Percentiles rank a stretch among this genome's conserved stretches.
These are phyloP conservation scores for Tachysurus fulvidraco DNA, from an alignment of 2,113 vertebrate genomes.

Conservation along the genomic window DNA sequence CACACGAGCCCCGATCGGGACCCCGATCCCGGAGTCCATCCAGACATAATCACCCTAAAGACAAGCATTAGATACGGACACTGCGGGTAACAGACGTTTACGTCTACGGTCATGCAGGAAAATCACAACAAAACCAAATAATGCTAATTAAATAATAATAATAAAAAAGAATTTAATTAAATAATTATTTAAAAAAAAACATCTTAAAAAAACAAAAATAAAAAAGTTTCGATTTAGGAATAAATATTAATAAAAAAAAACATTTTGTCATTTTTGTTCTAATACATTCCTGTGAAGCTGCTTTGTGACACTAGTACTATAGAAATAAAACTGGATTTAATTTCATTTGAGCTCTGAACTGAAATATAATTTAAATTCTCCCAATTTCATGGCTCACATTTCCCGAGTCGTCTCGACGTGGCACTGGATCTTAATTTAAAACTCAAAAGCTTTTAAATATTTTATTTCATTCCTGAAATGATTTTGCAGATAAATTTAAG, in stretches of 20 bases:
- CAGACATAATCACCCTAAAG: constrained; percentile 90
- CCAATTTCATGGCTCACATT: background rate
- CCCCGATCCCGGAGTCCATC: constrained; percentile 73
- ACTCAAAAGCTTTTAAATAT: background rate
- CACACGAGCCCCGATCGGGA: constrained; percentile 84
- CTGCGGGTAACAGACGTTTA: background rate
- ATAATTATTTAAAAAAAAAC: too few species aligned
- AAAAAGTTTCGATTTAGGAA: too few species aligned
- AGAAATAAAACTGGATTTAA: too few species aligned
- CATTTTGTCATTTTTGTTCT: too few species aligned
- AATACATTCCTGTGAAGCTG: too few species aligned
- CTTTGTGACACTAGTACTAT: too few species aligned
- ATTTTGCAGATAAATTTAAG: background rate
- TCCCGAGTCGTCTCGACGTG: background rate
- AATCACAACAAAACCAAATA: background rate
- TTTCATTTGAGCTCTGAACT: background rate
- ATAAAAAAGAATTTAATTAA: too few species aligned
- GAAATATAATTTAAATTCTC: too few species aligned
- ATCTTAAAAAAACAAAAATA: too few species aligned
- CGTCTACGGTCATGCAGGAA: too few species aligned
- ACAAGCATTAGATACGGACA: background rate
- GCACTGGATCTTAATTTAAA: background rate
- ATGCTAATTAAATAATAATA: too few species aligned
- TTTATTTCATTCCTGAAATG: background rate
- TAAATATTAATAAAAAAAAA: too few species aligned